Conservation (phyloP, 2,888 invertebrate species). For the Metopia argyrocephala region DNA sequence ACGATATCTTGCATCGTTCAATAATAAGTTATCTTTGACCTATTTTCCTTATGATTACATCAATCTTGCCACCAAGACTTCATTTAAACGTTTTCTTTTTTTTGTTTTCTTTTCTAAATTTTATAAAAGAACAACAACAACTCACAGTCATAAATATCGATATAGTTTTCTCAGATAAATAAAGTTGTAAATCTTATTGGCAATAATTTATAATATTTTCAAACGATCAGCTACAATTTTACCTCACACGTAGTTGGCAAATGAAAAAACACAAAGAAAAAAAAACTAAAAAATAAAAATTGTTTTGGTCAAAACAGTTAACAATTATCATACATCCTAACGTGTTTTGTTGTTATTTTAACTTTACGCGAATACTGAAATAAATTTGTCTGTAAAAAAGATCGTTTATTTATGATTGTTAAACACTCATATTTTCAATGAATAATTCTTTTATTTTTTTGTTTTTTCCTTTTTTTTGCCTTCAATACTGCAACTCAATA, state of each 20-base stretch:
- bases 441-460: slow-evolving; percentile 36
- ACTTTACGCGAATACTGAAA: background rate
- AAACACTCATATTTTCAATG: slow-evolving; percentile 51
- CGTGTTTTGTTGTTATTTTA: background rate
- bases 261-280: background rate
- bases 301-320: slow-evolving; percentile 53
- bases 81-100: background rate
- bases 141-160: background rate
- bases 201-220: slow-evolving; percentile 46
- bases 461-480: background rate
- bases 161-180: slow-evolving; percentile 40
- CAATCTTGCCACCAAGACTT: background rate
- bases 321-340: slow-evolving; percentile 53
- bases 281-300: slow-evolving; percentile 2
- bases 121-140: background rate
- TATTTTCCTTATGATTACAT: background rate
- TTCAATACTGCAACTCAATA: slow-evolving; percentile 27
- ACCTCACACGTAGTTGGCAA: slow-evolving; percentile 35
- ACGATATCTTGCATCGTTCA: no score
- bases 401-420: slow-evolving; percentile 56
- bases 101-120: background rate
- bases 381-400: background rate
- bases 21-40: background rate
- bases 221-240: slow-evolving; percentile 36
- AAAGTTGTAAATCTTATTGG: slow-evolving; percentile 59